These are phyloP conservation scores for Clepsis dumicolana DNA, from an alignment of 2,888 invertebrate species.

Conservation along the genomic window DNA sequence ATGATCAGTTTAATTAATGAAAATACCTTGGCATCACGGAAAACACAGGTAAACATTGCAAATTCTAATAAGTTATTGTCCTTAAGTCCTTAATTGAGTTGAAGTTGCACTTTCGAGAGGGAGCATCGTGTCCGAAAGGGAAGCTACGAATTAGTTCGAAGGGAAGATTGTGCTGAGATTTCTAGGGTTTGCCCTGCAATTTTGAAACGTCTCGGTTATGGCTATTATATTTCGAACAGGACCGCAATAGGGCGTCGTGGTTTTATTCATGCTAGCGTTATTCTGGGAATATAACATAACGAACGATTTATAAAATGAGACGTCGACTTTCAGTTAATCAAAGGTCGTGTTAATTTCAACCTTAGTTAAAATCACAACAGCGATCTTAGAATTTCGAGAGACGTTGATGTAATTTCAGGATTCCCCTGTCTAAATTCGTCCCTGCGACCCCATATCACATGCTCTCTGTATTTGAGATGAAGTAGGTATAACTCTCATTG, in stretches of 20 bases:
- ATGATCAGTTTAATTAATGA: conserved; percentile 55
- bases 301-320: neutral
- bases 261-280: neutral
- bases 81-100: conserved; percentile 72
- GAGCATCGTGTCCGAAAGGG: conserved; percentile 52
- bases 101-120: conserved; percentile 52
- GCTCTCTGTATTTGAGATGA: conserved; percentile 65
- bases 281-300: neutral
- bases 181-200: conserved; percentile 67
- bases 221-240: conserved; percentile 49
- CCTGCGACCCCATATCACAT: conserved; percentile 54
- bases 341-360: neutral
- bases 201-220: conserved; percentile 66
- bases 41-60: neutral
- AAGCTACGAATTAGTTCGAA: conserved; percentile 62
- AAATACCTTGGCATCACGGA: conserved; percentile 30
- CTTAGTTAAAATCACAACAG: neutral
- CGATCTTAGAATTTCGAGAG: conserved; percentile 12
- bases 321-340: neutral
- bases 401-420: conserved; percentile 38
- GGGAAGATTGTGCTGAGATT: conserved; percentile 58
- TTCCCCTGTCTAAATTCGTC: conserved; percentile 49
- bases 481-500: conserved; percentile 81
- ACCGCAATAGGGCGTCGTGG: neutral
- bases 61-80: conserved; percentile 44